phyloP scores from a whole-genome alignment of 53 echinoderm and acorn worm genomes.

The Patiria pectinifera region DNA sequence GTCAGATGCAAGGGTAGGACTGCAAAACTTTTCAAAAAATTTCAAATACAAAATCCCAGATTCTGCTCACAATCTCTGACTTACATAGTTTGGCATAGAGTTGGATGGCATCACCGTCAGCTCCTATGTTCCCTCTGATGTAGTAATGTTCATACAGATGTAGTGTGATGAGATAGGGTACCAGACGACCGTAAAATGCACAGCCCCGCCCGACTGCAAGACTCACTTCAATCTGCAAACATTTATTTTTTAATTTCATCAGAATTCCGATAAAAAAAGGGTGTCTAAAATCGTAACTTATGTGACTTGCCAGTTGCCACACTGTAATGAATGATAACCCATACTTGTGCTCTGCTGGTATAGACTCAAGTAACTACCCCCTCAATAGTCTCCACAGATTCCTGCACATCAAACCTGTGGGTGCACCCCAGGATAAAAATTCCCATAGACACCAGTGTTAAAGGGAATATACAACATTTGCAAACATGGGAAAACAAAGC shows the following conservation, averaged over 20 bases:
- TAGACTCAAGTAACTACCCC: too few species aligned
- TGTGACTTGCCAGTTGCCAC: too few species aligned
- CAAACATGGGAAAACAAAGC: too few species aligned
- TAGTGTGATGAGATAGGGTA: slow-evolving; percentile 82
- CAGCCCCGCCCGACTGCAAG: slow-evolving; percentile 69
- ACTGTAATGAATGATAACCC: too few species aligned
- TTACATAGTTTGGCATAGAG: slow-evolving; percentile 88
- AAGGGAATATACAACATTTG: too few species aligned
- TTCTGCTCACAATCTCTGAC: background rate
- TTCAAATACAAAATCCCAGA: background rate
- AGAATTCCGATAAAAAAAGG: too few species aligned
- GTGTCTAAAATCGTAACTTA: too few species aligned
- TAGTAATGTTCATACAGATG: slow-evolving; percentile 90
- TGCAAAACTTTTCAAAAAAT: background rate
- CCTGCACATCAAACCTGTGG: too few species aligned
- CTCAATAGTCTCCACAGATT: too few species aligned
- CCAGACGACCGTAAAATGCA: slow-evolving; percentile 85
- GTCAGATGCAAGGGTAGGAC: background rate
- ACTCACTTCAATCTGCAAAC: slow-evolving; percentile 73
- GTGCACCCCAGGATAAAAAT: too few species aligned
- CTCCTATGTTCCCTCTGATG: slow-evolving; percentile 82
- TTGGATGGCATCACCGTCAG: slow-evolving; percentile 73
- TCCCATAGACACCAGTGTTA: too few species aligned
- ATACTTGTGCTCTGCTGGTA: too few species aligned
- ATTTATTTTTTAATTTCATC: background rate